Base-by-base conservation (phyloP, 35 echinoderm and acorn worm species). In the Heliocidaris tuberculata region DNA sequence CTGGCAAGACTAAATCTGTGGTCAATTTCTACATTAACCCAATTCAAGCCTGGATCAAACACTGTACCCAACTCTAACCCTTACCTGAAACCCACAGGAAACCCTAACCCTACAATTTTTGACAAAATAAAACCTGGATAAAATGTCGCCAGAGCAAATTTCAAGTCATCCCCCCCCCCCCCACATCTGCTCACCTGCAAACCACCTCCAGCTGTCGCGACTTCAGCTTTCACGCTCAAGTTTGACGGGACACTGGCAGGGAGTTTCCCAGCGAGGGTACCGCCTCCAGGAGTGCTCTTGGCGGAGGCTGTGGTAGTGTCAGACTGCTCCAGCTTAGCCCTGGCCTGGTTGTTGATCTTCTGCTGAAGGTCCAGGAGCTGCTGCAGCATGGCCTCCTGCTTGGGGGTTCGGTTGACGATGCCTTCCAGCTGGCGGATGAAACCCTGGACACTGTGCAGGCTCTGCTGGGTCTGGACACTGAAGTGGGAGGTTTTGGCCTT, bases 341-440 rank as follows among this genome's bases (percentile, higher is more conserved):
- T 95, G 4, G 88, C 94, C 85, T 95, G 92, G 2, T n/a, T 31
- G 7, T 96, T 90, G 9, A 99, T 86, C 95, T 93, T 97, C 31
- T 99, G 86, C 93, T 97, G 95, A 2, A 96, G 86, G 6, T 65
- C 30, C 48, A 95, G 94, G 13, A 97, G 96, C 96, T 99, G 98
- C 48, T 95, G 86, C 54, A 97, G 92, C 52, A 97, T 90, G 10
- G 91, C 92, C 88, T 95, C 94, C 94, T 97, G 97, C 31, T 95
- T 47, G 0, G 96, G 93, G 5, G 93, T 95, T 2, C 71, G 95
- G 86, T 87, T 90, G 27, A 61, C 94, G 17, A 95, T 94, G 85
- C 56, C 88, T 24, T 61, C 47, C 19, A 99, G 50, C 60, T 96
- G 95, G 9, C 92, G 88, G 7, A 99, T 97, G 52, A 96, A 95